Conservation (phyloP, 2,888 invertebrate genomes). For the Dilophus febrilis region DNA sequence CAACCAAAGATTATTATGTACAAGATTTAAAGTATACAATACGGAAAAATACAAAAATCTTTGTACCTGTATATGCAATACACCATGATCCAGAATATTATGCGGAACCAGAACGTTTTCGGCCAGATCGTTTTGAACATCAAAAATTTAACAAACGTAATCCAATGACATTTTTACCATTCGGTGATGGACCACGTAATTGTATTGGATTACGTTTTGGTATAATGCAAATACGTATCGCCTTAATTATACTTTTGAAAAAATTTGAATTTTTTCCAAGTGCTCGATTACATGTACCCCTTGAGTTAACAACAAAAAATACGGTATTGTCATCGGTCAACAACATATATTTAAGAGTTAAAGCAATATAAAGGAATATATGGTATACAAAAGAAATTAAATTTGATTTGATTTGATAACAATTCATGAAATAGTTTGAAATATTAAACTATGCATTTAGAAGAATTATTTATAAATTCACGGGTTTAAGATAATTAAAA, state of each 20-base stretch:
- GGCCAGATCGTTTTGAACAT: constrained; percentile 23
- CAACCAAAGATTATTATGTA: constrained; percentile 33
- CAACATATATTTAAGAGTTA: constrained; percentile 17
- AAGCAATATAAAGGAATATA: constrained; percentile 12
- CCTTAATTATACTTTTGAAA: constrained; percentile 17
- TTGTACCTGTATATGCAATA: constrained; percentile 18
- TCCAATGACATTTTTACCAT: constrained; percentile 18
- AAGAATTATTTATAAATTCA: too few species aligned
- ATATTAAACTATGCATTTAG: too few species aligned
- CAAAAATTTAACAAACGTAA: constrained; percentile 14
- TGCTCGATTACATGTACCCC: constrained; percentile 13
- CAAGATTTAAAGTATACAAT: constrained; percentile 33
- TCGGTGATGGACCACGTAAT: constrained; percentile 20
- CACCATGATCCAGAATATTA: constrained; percentile 23
- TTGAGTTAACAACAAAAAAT: constrained; percentile 9
- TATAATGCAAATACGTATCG: constrained; percentile 20
- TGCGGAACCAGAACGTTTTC: constrained; percentile 22
- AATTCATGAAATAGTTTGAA: too few species aligned
- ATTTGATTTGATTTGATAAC: too few species aligned
- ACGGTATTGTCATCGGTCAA: constrained; percentile 15
- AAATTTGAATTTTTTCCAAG: constrained; percentile 16
- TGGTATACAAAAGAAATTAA: too few species aligned
- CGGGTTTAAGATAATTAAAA: too few species aligned
- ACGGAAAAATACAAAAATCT: constrained; percentile 30
- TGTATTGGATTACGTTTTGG: constrained; percentile 15